Percentiles rank a stretch among this genome's conserved stretches.
Conservation (phyloP, 2,797 vertebrate genomes). For the Megalops cyprinoides region DNA sequence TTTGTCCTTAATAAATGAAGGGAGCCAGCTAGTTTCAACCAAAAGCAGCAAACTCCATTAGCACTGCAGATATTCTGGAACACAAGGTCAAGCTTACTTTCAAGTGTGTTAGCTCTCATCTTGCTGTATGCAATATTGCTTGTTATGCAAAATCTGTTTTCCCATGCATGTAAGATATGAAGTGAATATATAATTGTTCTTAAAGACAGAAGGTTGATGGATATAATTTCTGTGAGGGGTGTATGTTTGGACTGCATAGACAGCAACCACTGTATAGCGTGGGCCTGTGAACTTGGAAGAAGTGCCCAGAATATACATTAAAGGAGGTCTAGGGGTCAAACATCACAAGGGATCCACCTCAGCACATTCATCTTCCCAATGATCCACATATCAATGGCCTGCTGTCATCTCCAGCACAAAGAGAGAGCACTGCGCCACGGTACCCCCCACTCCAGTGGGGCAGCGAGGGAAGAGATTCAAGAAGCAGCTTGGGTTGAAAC, state of each 20-base stretch:
- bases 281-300: conserved; percentile 29
- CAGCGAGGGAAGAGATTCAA: conserved; percentile 52
- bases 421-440: conserved; percentile 45
- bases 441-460: conserved; percentile 35
- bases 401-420: conserved; percentile 41
- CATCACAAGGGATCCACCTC: conserved; percentile 44
- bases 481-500: neutral
- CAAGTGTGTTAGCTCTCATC: neutral
- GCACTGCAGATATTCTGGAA: neutral
- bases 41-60: neutral
- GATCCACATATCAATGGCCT: conserved; percentile 53
- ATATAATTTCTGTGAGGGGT: too few species aligned
- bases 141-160: neutral
- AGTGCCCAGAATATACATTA: conserved; percentile 47
- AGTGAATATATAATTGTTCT: neutral
- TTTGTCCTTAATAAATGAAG: neutral
- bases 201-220: neutral
- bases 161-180: neutral
- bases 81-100: neutral
- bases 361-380: conserved; percentile 61
- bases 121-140: neutral
- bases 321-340: conserved; percentile 36
- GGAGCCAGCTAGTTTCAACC: neutral
- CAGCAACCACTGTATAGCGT: conserved; percentile 17
- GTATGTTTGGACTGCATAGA: neutral